Percentiles rank a stretch among this genome's conserved stretches.
phyloP scores from a whole-genome alignment of 2,888 invertebrate species.

The Caenorhabditis doughertyi region DNA sequence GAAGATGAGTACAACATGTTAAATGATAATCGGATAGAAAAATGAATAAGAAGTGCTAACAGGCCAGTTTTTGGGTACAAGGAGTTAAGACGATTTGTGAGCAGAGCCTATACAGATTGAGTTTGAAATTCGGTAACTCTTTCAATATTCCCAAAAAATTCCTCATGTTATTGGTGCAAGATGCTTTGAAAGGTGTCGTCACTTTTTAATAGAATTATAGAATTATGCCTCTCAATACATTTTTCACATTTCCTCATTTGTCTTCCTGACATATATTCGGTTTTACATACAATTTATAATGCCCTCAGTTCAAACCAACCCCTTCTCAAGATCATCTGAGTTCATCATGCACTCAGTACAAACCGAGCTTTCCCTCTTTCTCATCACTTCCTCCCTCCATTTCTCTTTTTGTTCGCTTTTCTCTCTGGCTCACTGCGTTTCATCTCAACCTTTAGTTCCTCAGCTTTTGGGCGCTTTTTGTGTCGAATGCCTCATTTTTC shows the following conservation, averaged over 20 bases:
- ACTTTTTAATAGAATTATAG: not conserved
- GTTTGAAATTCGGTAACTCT: not conserved
- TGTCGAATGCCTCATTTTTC: constrained; percentile 36
- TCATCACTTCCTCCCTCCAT: constrained; percentile 4
- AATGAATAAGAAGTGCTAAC: constrained; percentile 12
- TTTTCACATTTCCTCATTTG: not conserved
- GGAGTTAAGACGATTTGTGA: not conserved
- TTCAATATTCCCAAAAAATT: too few species aligned
- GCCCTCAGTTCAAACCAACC: constrained; percentile 15
- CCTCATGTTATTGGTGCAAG: too few species aligned
- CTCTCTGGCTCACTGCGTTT: constrained; percentile 12
- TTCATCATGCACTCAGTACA: constrained; percentile 38
- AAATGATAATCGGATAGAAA: constrained; percentile 20
- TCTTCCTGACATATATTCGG: not conserved
- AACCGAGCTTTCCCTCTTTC: constrained; percentile 25
- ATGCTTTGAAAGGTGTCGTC: not conserved
- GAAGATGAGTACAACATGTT: constrained; percentile 2
- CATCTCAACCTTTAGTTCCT: constrained; percentile 1
- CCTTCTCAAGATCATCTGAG: not conserved
- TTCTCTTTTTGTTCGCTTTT: not conserved
- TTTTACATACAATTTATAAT: not conserved
- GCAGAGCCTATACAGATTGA: not conserved
- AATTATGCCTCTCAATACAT: not conserved
- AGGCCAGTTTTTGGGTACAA: not conserved
- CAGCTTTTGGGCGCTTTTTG: constrained; percentile 37